A percentile compares a stretch with the other conserved stretches of the same genome.
These are phyloP conservation scores for Erebia epiphron DNA, from an alignment of 2,888 invertebrate species.

Conservation along the genomic window DNA sequence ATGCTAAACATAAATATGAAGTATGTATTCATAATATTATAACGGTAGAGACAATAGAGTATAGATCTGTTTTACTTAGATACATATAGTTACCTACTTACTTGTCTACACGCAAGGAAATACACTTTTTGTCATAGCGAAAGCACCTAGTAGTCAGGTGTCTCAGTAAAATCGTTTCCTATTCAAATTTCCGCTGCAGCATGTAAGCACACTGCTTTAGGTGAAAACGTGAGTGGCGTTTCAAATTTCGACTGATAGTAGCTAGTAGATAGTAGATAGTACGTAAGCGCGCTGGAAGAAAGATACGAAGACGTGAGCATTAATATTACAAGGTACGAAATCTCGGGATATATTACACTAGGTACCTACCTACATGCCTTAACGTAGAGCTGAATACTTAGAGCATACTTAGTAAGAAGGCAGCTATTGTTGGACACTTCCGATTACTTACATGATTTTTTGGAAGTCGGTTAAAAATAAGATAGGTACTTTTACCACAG, in stretches of 20 bases:
- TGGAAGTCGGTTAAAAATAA: too few species aligned
- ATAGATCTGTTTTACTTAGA: too few species aligned
- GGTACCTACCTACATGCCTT: conserved; percentile 10
- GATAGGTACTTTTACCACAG: too few species aligned
- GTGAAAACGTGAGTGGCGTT: conserved; percentile 39
- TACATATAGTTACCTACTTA: background rate
- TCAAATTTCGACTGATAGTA: conserved; percentile 36
- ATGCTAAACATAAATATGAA: too few species aligned
- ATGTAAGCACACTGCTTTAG: conserved; percentile 40
- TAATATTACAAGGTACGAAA: conserved; percentile 32
- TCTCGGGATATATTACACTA: conserved; percentile 25
- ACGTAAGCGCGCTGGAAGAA: conserved; percentile 37
- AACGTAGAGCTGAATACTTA: too few species aligned
- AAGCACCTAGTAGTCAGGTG: conserved; percentile 29
- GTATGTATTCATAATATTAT: too few species aligned
- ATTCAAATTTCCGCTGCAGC: conserved; percentile 38
- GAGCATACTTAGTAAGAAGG: too few species aligned
- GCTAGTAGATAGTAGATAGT: conserved; percentile 27
- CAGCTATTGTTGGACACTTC: too few species aligned
- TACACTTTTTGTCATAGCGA: conserved; percentile 26
- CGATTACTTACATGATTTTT: too few species aligned
- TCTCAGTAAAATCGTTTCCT: conserved; percentile 35
- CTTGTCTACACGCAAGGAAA: background rate
- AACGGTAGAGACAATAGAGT: too few species aligned
- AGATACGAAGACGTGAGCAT: conserved; percentile 37